phyloP scores from a whole-genome alignment of 2,888 invertebrate genomes.

The Protonemura montana region DNA sequence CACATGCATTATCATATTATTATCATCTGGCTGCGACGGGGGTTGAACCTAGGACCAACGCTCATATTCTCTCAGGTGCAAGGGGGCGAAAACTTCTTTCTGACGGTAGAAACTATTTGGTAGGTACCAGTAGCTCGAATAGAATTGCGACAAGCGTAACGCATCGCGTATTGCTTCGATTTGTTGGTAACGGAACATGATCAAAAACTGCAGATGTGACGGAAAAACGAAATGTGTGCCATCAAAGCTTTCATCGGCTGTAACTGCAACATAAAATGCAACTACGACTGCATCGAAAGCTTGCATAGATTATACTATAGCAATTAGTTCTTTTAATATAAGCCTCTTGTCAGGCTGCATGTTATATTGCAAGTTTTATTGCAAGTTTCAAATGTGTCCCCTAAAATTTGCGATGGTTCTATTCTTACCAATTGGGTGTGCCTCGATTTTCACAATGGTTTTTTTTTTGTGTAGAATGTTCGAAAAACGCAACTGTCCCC shows the following conservation, averaged over 20 bases:
- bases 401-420: constrained; percentile 28
- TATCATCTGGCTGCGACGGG: no score
- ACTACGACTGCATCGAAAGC: background rate
- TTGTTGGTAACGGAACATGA: background rate
- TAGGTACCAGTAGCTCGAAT: no score
- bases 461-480: constrained; percentile 46
- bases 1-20: no score
- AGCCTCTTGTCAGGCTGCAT: background rate
- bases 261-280: background rate
- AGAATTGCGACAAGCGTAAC: background rate
- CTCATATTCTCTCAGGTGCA: no score
- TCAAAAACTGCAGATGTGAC: background rate
- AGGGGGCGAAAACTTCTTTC: no score
- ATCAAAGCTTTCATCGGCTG: background rate
- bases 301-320: background rate
- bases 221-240: background rate
- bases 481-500: constrained; percentile 44
- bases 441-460: constrained; percentile 41
- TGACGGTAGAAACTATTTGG: no score
- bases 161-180: no score
- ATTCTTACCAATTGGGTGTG: constrained; percentile 44
- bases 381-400: constrained; percentile 32
- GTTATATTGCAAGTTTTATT: constrained; percentile 29
- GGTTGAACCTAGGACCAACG: no score
- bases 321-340: background rate